Evolutionary conservation across 2,797 vertebrate species (phyloP).

Genomic region (Danio kyathit): DNA sequence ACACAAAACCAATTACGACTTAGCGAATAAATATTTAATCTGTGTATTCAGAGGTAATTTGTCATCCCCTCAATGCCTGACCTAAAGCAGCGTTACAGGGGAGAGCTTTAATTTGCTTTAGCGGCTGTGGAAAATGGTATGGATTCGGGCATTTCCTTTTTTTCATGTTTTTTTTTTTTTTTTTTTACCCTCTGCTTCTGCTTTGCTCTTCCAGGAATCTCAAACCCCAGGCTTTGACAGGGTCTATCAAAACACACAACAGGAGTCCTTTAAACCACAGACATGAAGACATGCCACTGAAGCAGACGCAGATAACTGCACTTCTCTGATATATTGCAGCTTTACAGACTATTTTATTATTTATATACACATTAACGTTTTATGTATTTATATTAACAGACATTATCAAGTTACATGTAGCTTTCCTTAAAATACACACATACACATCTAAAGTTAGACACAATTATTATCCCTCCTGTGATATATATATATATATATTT

Average conservation of each 20-base stretch:
- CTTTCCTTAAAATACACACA: too few relatives aligned
- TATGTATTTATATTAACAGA: not conserved
- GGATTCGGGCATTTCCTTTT: conserved; percentile 36
- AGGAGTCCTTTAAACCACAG: conserved; percentile 34
- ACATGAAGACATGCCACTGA: conserved; percentile 33
- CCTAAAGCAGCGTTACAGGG: conserved; percentile 51
- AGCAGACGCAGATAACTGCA: conserved; percentile 11
- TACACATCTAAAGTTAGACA: too few relatives aligned
- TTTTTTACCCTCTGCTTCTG: not conserved
- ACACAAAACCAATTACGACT: conserved; percentile 60
- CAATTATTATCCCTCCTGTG: too few relatives aligned
- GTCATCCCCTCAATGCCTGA: conserved; percentile 52
- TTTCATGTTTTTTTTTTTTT: not conserved
- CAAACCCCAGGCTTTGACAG: conserved; percentile 30
- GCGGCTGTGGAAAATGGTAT: conserved; percentile 42
- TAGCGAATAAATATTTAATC: conserved; percentile 64
- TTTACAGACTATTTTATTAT: not conserved
- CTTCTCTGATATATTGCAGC: not conserved
- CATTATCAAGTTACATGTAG: not conserved
- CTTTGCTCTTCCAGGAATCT: conserved; percentile 19
- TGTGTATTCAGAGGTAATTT: conserved; percentile 59
- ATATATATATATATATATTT: too few relatives aligned
- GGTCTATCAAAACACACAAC: conserved; percentile 51
- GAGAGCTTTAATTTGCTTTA: conserved; percentile 57
- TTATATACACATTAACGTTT: conserved; percentile 2